phyloP scores from a whole-genome alignment of 2,113 vertebrate genomes.

The Indicator indicator region DNA sequence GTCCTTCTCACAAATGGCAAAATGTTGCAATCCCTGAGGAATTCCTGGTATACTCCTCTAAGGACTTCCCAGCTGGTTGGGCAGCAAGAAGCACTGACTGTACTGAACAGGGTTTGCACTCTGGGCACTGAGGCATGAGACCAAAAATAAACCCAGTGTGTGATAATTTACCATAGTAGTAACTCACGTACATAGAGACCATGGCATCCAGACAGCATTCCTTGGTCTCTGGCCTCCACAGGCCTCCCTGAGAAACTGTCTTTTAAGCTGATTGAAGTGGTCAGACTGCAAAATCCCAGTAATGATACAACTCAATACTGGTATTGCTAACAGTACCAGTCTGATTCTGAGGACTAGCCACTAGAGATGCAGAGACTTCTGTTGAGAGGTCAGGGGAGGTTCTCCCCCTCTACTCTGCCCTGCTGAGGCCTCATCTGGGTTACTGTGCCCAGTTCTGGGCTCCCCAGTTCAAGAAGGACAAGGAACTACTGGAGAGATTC shows the following conservation, averaged over 20 bases:
- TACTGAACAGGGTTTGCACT: not conserved
- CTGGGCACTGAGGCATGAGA: not conserved
- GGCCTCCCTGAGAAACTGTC: not conserved
- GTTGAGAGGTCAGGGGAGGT: too few relatives aligned
- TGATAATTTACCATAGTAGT: not conserved
- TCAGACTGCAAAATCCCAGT: not conserved
- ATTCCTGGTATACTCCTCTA: not conserved
- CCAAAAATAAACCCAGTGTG: not conserved
- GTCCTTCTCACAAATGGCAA: not conserved
- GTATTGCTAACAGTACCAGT: not conserved
- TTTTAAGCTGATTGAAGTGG: not conserved
- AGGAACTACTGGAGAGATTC: too few relatives aligned
- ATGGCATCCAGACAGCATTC: fast-evolving
- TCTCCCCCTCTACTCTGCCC: too few relatives aligned
- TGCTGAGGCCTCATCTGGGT: too few relatives aligned
- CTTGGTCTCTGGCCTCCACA: not conserved
- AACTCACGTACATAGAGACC: not conserved
- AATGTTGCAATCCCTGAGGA: not conserved
- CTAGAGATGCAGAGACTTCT: not conserved
- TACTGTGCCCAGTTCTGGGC: too few relatives aligned
- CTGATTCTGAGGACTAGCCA: not conserved
- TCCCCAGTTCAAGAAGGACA: too few relatives aligned
- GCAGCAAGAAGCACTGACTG: not conserved
- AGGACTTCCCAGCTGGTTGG: fast-evolving
- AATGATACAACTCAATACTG: not conserved